These are phyloP conservation scores for Mormyrops boulengeri DNA, from an alignment of 2,797 vertebrate genomes.

Conservation along the genomic window DNA sequence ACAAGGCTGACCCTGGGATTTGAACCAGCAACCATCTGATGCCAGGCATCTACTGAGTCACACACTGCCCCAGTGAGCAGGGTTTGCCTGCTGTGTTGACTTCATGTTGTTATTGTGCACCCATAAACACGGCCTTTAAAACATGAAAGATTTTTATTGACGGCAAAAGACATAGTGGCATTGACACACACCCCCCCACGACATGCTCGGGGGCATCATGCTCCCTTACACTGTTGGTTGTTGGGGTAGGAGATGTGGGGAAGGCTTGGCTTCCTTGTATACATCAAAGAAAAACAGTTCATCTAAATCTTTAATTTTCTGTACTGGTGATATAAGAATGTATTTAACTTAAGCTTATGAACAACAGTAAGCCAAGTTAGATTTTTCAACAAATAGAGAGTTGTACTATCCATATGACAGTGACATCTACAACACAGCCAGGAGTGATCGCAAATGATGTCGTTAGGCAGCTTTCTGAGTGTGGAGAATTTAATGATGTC, in stretches of 20 bases:
- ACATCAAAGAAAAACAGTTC: background rate
- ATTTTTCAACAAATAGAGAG: background rate
- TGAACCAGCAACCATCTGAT: background rate
- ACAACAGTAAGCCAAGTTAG: background rate
- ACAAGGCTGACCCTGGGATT: background rate
- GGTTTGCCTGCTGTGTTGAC: background rate
- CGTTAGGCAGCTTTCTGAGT: constrained; percentile 31
- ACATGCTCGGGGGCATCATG: background rate
- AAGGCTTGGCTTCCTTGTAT: background rate
- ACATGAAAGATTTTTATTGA: background rate
- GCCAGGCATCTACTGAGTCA: background rate
- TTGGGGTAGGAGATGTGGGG: background rate
- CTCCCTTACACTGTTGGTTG: background rate
- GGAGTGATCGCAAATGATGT: background rate
- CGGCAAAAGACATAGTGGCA: background rate
- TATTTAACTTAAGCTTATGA: background rate
- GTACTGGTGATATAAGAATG: background rate
- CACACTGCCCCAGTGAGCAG: background rate
- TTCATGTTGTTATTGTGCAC: background rate
- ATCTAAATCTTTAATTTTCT: background rate
- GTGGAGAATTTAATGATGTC: background rate
- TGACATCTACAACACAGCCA: background rate
- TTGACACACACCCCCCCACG: background rate
- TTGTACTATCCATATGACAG: background rate
- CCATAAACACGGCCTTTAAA: constrained; percentile 52